A percentile compares a stretch with the other conserved stretches of the same genome.
Conservation (phyloP, 2,888 invertebrate species). For the Lumbricus terrestris region DNA sequence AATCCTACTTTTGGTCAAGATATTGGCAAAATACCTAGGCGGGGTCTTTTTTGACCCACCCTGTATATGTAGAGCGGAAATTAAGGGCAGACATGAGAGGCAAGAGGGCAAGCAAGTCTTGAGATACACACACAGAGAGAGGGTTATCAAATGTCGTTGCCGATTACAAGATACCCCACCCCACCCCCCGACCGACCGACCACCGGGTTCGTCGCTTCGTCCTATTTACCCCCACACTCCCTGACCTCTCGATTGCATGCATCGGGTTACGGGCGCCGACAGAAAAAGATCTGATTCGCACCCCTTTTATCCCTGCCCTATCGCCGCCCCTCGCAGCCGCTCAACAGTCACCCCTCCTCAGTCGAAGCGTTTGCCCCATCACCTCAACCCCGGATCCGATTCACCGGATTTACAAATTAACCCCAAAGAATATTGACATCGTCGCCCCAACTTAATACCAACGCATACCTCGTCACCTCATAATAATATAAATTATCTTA, state of each 20-base stretch:
- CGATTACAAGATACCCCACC: too few relatives aligned
- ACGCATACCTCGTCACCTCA: not conserved
- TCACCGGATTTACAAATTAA: not conserved
- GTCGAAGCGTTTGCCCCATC: not conserved
- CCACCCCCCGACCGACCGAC: too few relatives aligned
- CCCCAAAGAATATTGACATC: not conserved
- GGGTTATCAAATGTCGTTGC: constrained; percentile 3
- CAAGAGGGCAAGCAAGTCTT: not conserved
- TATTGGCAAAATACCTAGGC: too few relatives aligned
- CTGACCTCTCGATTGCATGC: not conserved
- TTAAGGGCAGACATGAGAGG: not conserved
- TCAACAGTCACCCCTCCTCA: not conserved
- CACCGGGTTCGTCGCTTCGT: not conserved
- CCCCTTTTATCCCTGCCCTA: not conserved
- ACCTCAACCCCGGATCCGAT: not conserved
- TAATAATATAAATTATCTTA: too few relatives aligned
- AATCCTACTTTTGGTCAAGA: too few relatives aligned
- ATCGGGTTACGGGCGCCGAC: not conserved
- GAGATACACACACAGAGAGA: not conserved
- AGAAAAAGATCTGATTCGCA: not conserved
- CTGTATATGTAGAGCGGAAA: too few relatives aligned
- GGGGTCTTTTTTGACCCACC: too few relatives aligned
- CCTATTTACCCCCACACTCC: not conserved
- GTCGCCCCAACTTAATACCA: not conserved
- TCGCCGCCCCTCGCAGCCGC: not conserved